phyloP scores from a whole-genome alignment of 2,888 invertebrate species.

The Acleris literana region DNA sequence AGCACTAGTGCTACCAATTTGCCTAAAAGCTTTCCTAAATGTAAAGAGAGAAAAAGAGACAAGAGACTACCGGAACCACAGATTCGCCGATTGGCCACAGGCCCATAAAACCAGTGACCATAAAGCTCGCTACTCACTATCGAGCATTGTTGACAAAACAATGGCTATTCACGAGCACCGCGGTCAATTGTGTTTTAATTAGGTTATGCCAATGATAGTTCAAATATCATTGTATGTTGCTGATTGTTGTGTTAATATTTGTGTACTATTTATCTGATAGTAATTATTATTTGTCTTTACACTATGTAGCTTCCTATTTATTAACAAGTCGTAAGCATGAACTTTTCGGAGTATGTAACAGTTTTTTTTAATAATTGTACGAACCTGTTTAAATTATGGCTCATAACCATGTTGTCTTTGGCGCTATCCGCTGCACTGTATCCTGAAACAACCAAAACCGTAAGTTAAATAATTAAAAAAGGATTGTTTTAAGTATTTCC shows the following conservation, averaged over 20 bases:
- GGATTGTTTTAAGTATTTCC: background rate
- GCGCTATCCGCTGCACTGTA: conserved; percentile 63
- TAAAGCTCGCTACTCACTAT: conserved; percentile 24
- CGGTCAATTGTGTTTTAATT: conserved; percentile 12
- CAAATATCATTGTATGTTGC: background rate
- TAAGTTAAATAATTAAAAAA: background rate
- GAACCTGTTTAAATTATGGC: conserved; percentile 77
- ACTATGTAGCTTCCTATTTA: too few relatives aligned
- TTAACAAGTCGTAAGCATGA: too few relatives aligned
- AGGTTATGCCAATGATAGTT: background rate
- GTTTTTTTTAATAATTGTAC: conserved; percentile 39
- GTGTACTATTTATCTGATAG: background rate
- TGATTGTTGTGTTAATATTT: background rate
- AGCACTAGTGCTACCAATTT: too few relatives aligned
- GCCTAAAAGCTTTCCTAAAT: too few relatives aligned
- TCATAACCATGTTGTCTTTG: conserved; percentile 81
- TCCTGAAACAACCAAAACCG: conserved; percentile 65
- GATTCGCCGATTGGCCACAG: conserved; percentile 12
- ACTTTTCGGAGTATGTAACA: too few relatives aligned
- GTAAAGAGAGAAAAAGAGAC: too few relatives aligned
- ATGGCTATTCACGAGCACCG: conserved; percentile 22
- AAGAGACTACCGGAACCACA: conserved; percentile 9
- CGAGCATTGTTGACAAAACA: conserved; percentile 27
- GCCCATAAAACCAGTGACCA: conserved; percentile 11
- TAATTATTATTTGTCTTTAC: too few relatives aligned